These are phyloP conservation scores for Eupeodes latifasciatus DNA, from an alignment of 2,888 invertebrate genomes.

Conservation along the genomic window DNA sequence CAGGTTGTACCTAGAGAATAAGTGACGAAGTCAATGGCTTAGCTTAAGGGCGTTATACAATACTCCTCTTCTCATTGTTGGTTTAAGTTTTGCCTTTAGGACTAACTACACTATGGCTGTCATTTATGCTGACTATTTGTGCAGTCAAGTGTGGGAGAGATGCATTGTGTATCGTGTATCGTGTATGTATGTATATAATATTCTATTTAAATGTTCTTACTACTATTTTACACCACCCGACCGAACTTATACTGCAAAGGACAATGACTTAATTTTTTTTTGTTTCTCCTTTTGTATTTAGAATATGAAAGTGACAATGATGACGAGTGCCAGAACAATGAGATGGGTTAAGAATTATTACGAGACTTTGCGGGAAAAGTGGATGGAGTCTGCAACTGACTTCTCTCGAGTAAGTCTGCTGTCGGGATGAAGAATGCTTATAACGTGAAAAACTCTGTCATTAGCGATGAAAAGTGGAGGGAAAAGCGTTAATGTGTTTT, in stretches of 20 bases:
- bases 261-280: slow-evolving; percentile 57
- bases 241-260: slow-evolving; percentile 51
- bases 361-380: slow-evolving; percentile 46
- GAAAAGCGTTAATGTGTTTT: background rate
- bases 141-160: slow-evolving; percentile 59
- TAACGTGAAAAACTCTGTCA: slow-evolving; percentile 27
- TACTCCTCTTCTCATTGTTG: slow-evolving; percentile 19
- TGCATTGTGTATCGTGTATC: slow-evolving; percentile 19
- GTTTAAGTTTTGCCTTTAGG: slow-evolving; percentile 46
- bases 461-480: slow-evolving; percentile 28
- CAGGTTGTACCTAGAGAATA: slow-evolving; percentile 49
- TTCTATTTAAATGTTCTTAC: slow-evolving; percentile 48
- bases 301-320: slow-evolving; percentile 32
- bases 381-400: slow-evolving; percentile 51
- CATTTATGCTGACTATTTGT: slow-evolving; percentile 64
- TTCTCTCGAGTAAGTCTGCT: slow-evolving; percentile 31
- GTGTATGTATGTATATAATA: slow-evolving; percentile 11
- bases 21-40: slow-evolving; percentile 70
- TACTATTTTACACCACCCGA: slow-evolving; percentile 4
- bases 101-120: slow-evolving; percentile 37
- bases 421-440: slow-evolving; percentile 26
- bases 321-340: slow-evolving; percentile 45
- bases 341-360: slow-evolving; percentile 46
- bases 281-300: background rate
- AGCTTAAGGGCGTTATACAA: slow-evolving; percentile 43